These are phyloP conservation scores for Atlantisia rogersi DNA, from an alignment of 2,113 vertebrate species.

Conservation along the genomic window DNA sequence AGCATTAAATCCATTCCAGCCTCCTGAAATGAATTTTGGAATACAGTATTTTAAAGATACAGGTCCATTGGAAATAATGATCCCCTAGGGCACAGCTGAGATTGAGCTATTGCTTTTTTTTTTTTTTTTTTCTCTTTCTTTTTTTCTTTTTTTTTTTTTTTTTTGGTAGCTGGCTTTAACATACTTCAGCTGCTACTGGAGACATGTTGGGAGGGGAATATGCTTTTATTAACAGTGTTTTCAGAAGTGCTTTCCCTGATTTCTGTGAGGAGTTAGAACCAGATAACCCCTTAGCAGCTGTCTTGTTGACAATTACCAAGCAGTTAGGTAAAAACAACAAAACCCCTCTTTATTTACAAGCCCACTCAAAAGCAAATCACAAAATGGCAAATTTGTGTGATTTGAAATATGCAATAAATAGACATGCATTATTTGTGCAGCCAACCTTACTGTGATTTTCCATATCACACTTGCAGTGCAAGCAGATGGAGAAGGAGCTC, in stretches of 20 bases:
- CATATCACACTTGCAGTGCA: not conserved
- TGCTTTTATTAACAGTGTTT: not conserved
- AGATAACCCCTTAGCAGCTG: not conserved
- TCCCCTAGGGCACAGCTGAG: not conserved
- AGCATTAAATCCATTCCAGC: not conserved
- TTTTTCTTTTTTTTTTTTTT: not conserved
- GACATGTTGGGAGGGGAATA: too few relatives aligned
- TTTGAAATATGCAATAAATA: not conserved
- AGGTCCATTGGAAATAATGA: not conserved
- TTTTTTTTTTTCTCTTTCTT: too few relatives aligned
- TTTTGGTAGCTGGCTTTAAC: not conserved
- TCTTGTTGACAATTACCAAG: not conserved
- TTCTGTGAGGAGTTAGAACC: not conserved
- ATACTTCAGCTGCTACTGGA: not conserved
- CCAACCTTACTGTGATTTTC: not conserved
- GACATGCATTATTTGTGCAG: not conserved
- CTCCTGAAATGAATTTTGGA: not conserved
- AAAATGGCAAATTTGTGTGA: not conserved
- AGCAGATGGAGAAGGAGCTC: not conserved
- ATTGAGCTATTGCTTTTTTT: not conserved
- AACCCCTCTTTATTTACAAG: fast-evolving
- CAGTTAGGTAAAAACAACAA: not conserved
- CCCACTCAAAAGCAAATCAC: not conserved
- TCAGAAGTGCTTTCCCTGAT: not conserved
- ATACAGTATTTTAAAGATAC: not conserved